Evolutionary conservation across 2,888 invertebrate species (phyloP).

Genomic region (Orchestes rusci): DNA sequence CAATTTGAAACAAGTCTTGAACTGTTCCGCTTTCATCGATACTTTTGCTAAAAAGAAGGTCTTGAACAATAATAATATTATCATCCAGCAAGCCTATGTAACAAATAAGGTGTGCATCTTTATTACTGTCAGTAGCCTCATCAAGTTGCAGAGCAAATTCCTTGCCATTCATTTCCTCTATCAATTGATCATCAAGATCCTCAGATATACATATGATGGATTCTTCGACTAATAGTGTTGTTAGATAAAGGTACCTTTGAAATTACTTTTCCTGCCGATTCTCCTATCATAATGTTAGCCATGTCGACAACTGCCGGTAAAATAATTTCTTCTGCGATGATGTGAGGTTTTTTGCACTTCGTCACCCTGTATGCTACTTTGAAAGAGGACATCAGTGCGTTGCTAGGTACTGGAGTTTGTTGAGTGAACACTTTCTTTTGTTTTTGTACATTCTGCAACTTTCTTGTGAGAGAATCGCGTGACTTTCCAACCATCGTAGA

Average conservation of each 20-base stretch:
- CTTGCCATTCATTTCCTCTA: conserved; percentile 11
- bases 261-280: conserved; percentile 24
- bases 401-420: conserved; percentile 12
- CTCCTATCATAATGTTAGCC: conserved; percentile 28
- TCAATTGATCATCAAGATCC: conserved; percentile 15
- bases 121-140: too few species aligned
- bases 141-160: too few species aligned
- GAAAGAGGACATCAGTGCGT: conserved; percentile 20
- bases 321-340: conserved; percentile 29
- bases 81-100: conserved; percentile 16
- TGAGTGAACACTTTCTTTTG: conserved; percentile 13
- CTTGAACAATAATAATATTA: too few species aligned
- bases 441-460: conserved; percentile 10
- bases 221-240: conserved; percentile 25
- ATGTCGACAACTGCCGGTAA: conserved; percentile 29
- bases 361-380: conserved; percentile 22
- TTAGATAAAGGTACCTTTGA: conserved; percentile 26
- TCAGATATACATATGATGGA: conserved; percentile 24
- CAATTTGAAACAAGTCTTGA: conserved; percentile 22
- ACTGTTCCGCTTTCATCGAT: conserved; percentile 11
- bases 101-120: conserved; percentile 14
- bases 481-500: conserved; percentile 6
- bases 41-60: too few species aligned
- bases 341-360: conserved; percentile 28
- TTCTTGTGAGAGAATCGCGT: conserved; percentile 3